These are phyloP conservation scores for Armadillidium nasatum DNA, from an alignment of 1,140 invertebrate genomes.

Conservation along the genomic window DNA sequence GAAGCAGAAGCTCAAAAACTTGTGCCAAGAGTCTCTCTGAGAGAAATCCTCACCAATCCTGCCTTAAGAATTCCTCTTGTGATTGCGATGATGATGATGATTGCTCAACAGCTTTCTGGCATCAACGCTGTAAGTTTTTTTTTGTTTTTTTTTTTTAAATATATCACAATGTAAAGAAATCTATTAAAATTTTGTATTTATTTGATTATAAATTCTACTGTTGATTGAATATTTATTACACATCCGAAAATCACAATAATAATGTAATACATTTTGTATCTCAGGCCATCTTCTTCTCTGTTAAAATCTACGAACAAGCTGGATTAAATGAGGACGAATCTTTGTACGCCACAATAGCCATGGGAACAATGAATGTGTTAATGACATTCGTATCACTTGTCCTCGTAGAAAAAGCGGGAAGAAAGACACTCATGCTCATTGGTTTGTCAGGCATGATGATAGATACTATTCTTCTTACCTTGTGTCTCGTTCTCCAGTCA, in stretches of 20 bases:
- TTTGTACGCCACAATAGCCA: constrained; percentile 76
- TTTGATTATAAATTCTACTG: background rate
- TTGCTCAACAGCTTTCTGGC: constrained; percentile 83
- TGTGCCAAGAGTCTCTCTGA: constrained; percentile 64
- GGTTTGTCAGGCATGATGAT: constrained; percentile 64
- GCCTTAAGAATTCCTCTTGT: constrained; percentile 69
- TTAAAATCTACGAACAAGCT: constrained; percentile 69
- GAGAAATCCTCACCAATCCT: constrained; percentile 65
- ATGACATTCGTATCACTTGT: constrained; percentile 62
- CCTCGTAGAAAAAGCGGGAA: too few relatives aligned
- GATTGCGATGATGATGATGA: constrained; percentile 76
- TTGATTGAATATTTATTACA: background rate
- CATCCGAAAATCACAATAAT: too few relatives aligned
- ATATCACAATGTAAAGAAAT: background rate
- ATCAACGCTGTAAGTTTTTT: constrained; percentile 72
- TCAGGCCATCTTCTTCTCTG: constrained; percentile 79
- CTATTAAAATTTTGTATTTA: background rate
- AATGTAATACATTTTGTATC: constrained; percentile 29
- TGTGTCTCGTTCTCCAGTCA: constrained; percentile 50
- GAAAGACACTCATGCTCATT: too few relatives aligned
- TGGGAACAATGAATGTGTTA: constrained; percentile 79
- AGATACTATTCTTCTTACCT: constrained; percentile 63
- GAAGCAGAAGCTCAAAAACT: constrained; percentile 72
- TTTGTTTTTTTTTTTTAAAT: background rate
- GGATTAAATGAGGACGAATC: constrained; percentile 58